Evolutionary conservation across 2,797 vertebrate genomes (phyloP).

Genomic region (Gambusia yucatana): DNA sequence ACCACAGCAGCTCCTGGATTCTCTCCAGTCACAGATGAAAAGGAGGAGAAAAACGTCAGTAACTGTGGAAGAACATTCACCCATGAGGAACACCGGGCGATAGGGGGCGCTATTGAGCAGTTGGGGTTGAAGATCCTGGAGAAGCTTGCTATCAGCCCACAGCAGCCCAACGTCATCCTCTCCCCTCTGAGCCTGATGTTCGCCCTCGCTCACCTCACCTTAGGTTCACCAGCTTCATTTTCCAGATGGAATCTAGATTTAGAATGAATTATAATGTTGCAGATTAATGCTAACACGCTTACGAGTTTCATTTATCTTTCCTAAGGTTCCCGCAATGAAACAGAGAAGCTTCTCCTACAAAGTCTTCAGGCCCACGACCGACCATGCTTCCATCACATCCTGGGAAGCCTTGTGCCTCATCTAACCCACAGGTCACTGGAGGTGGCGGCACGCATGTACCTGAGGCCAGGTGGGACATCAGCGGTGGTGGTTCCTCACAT

Average conservation of each 20-base stretch:
- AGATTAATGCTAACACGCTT: neutral
- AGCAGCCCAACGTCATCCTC: conserved; percentile 84
- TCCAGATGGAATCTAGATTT: neutral
- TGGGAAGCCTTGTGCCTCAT: conserved; percentile 77
- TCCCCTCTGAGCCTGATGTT: conserved; percentile 90
- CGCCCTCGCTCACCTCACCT: conserved; percentile 86
- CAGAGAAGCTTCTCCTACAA: conserved; percentile 81
- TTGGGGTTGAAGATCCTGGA: conserved; percentile 85
- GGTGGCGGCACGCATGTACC: conserved; percentile 86
- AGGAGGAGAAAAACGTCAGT: conserved; percentile 26
- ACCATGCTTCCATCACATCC: conserved; percentile 83
- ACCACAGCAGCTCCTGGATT: conserved; percentile 18
- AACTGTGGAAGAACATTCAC: conserved; percentile 69
- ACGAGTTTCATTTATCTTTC: conserved; percentile 2
- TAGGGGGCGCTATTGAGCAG: conserved; percentile 82
- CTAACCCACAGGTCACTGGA: conserved; percentile 77
- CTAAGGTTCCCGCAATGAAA: conserved; percentile 88
- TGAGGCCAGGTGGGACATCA: conserved; percentile 83
- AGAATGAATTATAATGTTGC: neutral
- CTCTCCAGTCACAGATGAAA: neutral
- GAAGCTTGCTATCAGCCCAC: conserved; percentile 75
- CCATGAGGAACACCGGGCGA: conserved; percentile 64
- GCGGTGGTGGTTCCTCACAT: accelerated
- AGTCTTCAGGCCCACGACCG: conserved; percentile 73
- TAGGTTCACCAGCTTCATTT: conserved; percentile 79